Evolutionary conservation across 1,140 invertebrate genomes (phyloP).

Genomic region (Tetramorium parvispinum): DNA sequence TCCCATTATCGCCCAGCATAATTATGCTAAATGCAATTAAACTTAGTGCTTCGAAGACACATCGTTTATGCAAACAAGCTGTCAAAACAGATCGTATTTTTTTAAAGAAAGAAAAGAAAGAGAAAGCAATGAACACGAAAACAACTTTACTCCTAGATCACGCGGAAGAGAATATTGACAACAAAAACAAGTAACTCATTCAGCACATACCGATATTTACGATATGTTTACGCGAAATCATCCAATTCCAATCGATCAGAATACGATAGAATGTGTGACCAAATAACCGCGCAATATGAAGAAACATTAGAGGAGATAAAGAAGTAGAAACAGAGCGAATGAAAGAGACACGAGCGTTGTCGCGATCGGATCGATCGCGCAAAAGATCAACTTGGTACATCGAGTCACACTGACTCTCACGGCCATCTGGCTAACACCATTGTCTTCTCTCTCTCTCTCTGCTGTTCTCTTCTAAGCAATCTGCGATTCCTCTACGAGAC

Average conservation of each 20-base stretch:
- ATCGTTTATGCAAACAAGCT: not conserved
- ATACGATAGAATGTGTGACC: not conserved
- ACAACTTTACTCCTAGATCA: constrained; percentile 4
- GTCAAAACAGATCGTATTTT: not conserved
- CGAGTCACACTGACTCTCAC: constrained; percentile 46
- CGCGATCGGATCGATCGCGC: constrained; percentile 2
- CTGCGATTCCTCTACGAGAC: constrained; percentile 56
- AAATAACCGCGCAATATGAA: not conserved
- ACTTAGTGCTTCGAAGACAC: not conserved
- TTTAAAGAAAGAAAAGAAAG: not conserved
- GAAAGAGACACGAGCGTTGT: constrained; percentile 1
- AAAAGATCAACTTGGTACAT: constrained; percentile 23
- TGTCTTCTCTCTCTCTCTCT: constrained; percentile 21
- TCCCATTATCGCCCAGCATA: not conserved
- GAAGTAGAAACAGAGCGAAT: not conserved
- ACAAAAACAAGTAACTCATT: constrained; percentile 42
- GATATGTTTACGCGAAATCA: constrained; percentile 28
- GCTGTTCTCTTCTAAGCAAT: constrained; percentile 27
- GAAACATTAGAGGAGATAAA: not conserved
- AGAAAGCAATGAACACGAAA: not conserved
- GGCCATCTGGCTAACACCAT: constrained; percentile 79
- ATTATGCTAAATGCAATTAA: not conserved
- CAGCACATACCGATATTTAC: constrained; percentile 21
- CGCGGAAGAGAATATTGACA: not conserved
- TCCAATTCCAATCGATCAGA: not conserved